Percentiles rank a stretch among this genome's conserved stretches.
Conservation (phyloP, 2,888 invertebrate species). For the Hyles lineata region DNA sequence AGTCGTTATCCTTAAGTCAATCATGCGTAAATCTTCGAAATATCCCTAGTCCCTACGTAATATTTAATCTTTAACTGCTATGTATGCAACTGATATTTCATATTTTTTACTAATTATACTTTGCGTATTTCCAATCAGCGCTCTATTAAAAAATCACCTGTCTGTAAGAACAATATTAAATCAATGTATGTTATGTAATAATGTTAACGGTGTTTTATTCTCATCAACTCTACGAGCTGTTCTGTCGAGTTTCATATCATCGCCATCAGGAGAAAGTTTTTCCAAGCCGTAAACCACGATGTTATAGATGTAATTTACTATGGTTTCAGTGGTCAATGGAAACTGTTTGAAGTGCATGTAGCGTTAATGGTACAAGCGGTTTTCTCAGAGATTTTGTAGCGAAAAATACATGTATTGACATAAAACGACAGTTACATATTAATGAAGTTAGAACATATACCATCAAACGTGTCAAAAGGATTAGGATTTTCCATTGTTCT, state of each 20-base stretch:
- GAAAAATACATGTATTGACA: not conserved
- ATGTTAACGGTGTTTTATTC: not conserved
- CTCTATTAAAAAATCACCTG: too few species aligned
- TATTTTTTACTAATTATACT: too few species aligned
- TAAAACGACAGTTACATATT: not conserved
- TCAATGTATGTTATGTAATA: too few species aligned
- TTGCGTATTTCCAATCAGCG: too few species aligned
- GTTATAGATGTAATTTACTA: constrained; percentile 2
- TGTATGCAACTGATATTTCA: too few species aligned
- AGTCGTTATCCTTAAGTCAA: too few species aligned
- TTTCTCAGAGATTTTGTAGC: not conserved
- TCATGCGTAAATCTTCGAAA: too few species aligned
- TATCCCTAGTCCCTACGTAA: too few species aligned
- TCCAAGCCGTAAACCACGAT: not conserved
- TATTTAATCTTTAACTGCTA: too few species aligned
- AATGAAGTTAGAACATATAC: not conserved
- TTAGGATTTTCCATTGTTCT: too few species aligned
- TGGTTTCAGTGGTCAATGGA: constrained; percentile 11
- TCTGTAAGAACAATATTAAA: too few species aligned
- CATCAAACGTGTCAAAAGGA: too few species aligned
- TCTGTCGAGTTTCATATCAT: not conserved
- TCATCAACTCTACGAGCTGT: not conserved
- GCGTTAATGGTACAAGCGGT: not conserved
- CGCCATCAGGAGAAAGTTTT: constrained; percentile 7
- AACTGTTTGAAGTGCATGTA: not conserved